A percentile compares a stretch with the other conserved stretches of the same genome.
Evolutionary conservation across 2,888 invertebrate genomes (phyloP).

Genomic region (Brenthis daphne): DNA sequence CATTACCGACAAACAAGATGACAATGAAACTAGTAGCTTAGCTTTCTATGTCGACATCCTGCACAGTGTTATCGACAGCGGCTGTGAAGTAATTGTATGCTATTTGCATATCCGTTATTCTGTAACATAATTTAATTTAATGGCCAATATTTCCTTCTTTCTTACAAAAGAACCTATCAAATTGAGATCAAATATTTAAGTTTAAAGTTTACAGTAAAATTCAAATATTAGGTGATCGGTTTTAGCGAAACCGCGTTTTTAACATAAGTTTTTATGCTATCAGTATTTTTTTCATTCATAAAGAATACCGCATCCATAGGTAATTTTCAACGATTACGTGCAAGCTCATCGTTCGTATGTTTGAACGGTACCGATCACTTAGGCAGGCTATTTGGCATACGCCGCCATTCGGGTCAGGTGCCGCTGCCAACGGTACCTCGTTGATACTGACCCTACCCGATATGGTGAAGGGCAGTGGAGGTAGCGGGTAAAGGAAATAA

Average conservation of each 20-base stretch:
- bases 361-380: conserved; percentile 77
- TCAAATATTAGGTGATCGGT: too few species aligned
- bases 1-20: conserved; percentile 13
- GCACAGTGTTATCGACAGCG: conserved; percentile 7
- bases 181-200: not conserved
- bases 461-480: conserved; percentile 31
- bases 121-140: too few species aligned
- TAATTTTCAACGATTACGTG: conserved; percentile 49
- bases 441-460: conserved; percentile 70
- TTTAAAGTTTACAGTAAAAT: too few species aligned
- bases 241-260: too few species aligned
- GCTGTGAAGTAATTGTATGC: not conserved
- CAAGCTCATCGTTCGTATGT: conserved; percentile 51
- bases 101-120: conserved; percentile 9
- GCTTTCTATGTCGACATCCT: conserved; percentile 19
- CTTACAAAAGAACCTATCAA: not conserved
- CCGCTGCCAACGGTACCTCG: conserved; percentile 74
- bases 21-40: conserved; percentile 16
- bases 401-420: conserved; percentile 74
- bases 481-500: conserved; percentile 20
- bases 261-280: too few species aligned
- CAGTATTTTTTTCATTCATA: not conserved
- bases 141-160: too few species aligned
- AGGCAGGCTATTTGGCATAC: conserved; percentile 69
- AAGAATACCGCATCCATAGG: conserved; percentile 1